A percentile compares a stretch with the other conserved stretches of the same genome.
Conservation (phyloP, 2,113 vertebrate species). For the Prolemur simus region DNA sequence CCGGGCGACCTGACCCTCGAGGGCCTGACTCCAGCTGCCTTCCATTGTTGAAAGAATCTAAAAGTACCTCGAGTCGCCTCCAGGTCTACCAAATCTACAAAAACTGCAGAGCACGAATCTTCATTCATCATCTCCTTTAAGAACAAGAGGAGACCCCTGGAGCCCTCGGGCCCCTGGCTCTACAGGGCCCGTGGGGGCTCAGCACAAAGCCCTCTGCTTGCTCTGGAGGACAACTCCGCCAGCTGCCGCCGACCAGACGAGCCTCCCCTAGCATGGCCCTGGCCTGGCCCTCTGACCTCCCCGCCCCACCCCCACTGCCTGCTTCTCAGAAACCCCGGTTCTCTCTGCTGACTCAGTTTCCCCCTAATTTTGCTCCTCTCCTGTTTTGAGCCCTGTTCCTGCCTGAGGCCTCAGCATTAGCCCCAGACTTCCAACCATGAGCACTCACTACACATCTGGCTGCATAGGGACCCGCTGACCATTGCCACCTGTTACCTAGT, state of each 20-base stretch:
- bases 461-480: background rate
- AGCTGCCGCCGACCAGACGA: fast-evolving
- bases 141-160: background rate
- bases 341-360: background rate
- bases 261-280: background rate
- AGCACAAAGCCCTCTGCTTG: background rate
- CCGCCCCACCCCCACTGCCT: background rate
- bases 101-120: background rate
- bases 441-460: background rate
- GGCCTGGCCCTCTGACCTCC: background rate
- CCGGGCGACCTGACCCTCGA: background rate
- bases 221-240: background rate
- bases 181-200: background rate
- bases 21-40: background rate
- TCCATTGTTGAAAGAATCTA: background rate
- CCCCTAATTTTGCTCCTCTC: background rate
- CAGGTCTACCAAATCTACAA: background rate
- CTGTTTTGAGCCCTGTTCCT: background rate
- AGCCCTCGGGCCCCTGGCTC: fast-evolving
- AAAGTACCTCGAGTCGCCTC: background rate
- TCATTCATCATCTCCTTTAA: background rate
- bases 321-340: background rate
- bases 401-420: background rate
- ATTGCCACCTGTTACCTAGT: background rate
- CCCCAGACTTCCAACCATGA: background rate